phyloP scores from a whole-genome alignment of 2,113 vertebrate species.

The Ploceus nigricollis region DNA sequence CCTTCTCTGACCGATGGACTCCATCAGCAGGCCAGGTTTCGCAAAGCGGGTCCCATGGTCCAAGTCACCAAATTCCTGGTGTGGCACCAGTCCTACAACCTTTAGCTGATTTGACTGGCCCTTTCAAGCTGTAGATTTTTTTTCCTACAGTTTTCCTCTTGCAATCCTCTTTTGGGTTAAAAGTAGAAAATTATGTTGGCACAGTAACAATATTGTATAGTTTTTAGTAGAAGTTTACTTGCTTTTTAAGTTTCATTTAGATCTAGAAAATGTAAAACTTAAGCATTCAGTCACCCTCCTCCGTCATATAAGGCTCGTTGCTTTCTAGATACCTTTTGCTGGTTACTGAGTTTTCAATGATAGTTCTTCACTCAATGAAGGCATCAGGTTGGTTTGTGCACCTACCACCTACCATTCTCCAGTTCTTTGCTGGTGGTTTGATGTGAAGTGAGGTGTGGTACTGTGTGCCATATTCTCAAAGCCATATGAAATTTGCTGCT shows the following conservation, averaged over 20 bases:
- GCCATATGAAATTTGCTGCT: background rate
- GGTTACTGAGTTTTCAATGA: background rate
- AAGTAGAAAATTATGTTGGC: background rate
- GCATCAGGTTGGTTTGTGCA: background rate
- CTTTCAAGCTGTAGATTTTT: background rate
- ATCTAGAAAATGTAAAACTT: background rate
- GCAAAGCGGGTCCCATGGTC: fast-evolving
- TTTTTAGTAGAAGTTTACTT: background rate
- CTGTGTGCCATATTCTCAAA: background rate
- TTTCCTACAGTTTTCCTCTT: background rate
- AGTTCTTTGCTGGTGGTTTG: background rate
- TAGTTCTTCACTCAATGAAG: background rate
- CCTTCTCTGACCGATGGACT: background rate
- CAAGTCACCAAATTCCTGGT: background rate
- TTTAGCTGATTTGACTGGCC: background rate
- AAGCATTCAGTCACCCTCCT: background rate
- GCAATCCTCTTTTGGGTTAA: background rate
- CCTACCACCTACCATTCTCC: background rate
- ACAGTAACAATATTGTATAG: background rate
- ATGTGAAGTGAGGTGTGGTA: background rate
- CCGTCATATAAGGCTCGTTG: background rate
- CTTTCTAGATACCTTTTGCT: background rate
- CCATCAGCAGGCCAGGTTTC: background rate
- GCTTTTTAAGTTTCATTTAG: background rate
- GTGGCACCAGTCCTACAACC: background rate